Evolutionary conservation across 1,140 invertebrate genomes (phyloP), one percentile per base, ranked within the genome.

Genomic region (Drosophila quadrilineata): DNA sequence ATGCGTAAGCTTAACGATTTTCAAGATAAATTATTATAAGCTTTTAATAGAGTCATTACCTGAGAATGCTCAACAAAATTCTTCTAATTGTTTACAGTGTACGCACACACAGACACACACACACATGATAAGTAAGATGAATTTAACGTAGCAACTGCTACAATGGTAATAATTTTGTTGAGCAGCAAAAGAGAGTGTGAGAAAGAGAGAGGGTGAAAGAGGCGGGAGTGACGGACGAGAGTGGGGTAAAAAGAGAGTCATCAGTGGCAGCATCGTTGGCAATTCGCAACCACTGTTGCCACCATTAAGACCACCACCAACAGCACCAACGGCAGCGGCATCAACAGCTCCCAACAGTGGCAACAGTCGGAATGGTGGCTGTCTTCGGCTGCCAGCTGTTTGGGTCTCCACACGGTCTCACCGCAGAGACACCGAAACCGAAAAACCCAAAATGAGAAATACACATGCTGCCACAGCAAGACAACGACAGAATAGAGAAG

Each of bases 81-180:
- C 56, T 14, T 19, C 22, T 9, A 49, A 59, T 60, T 67, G 17
- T 53, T 53, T 31, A 16, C 63, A 67, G 62, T 65, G 54, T 35
- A 59, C 26, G 9, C 19, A 50, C n/a, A n/a, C n/a, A 8, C 14
- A 35, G 17, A 35, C 21, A 59, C 48, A 22, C 12, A 50, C 49
- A 53, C 26, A 43, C 52, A 40, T 8, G 40, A 43, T 6, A 12
- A 31, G 6, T n/a, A n/a, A n/a, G n/a, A n/a, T n/a, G 19, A 54
- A 59, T 65, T 65, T 45, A 49, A 50, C 36, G 46, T 28, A 57
- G 62, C 63, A 60, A 66, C 28, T 59, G 56, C 17, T 49, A 66
- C 49, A 77, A 85, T 71, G 65, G 53, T 57, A 63, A 77, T 70
- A 85, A 84, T 66, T 85, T 72, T 63, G 68, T 75, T 79, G 60